phyloP scores from a whole-genome alignment of 2,797 vertebrate species.

The Falco naumanni region DNA sequence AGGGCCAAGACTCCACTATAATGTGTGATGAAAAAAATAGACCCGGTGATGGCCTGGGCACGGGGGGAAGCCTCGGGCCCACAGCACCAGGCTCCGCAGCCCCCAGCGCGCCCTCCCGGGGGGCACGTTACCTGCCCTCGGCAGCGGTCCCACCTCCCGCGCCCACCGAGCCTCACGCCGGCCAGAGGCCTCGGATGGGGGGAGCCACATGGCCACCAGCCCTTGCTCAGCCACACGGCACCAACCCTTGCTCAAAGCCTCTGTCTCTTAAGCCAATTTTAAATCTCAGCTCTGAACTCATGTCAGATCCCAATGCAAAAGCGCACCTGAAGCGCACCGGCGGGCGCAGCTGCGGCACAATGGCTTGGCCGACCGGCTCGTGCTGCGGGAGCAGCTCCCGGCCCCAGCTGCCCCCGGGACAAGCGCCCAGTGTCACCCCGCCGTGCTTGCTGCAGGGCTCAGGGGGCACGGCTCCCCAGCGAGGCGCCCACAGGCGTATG shows the following conservation, averaged over 20 bases:
- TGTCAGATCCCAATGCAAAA: rapidly evolving
- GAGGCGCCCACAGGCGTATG: rapidly evolving
- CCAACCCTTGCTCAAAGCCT: background rate
- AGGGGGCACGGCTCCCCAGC: background rate
- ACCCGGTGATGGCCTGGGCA: rapidly evolving
- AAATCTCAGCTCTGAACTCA: background rate
- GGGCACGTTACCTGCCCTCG: rapidly evolving
- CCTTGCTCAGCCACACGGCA: too few species aligned
- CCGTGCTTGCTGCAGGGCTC: too few species aligned
- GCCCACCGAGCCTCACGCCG: rapidly evolving
- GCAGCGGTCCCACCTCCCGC: background rate
- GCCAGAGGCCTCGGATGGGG: background rate
- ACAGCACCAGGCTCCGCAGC: background rate
- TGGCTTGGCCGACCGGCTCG: rapidly evolving
- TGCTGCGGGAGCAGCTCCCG: rapidly evolving
- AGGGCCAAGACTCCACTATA: background rate
- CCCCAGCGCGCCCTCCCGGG: rapidly evolving
- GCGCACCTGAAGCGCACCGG: rapidly evolving
- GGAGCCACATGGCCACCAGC: background rate
- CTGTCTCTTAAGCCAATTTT: background rate
- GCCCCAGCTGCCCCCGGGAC: rapidly evolving
- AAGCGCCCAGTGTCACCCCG: background rate
- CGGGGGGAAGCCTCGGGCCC: rapidly evolving
- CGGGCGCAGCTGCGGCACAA: rapidly evolving
- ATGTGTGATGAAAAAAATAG: background rate